Base-by-base conservation (phyloP, 2,113 vertebrate species). In the Ornithorhynchus anatinus region DNA sequence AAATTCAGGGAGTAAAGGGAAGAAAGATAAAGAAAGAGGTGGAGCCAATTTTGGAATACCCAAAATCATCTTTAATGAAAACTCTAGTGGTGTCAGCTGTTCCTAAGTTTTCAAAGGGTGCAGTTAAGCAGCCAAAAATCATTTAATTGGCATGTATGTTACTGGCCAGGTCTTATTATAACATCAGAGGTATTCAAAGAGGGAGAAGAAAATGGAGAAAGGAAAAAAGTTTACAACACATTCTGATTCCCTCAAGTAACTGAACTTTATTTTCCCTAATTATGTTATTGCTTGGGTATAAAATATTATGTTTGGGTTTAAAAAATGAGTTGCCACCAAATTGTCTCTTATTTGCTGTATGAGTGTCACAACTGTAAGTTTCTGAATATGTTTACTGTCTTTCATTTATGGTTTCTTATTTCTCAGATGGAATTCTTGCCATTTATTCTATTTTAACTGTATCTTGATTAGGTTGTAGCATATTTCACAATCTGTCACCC, bases 361-460 rank as follows among this genome's bases (percentile, higher is more conserved):
- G 29, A 43, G 69, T 63, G 25, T 77, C 51, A 60, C 40, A 77
- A 59, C 12, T 66, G 11, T 11, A 53, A 32, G 69, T 85, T 79
- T 75, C 70, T 48, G 66, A 84, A 82, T 66, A 42, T 68, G 76
- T 77, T 84, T 79, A 53, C 58, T 69, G 47, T 52, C 54, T 82
- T 36, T 82, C 47, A 39, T 51, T 80, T 54, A 39, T 16, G 45
- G 7, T 71, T n/a, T 17, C 38, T 72, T 59, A 8, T 0, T 84
- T 84, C 72, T 78, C 65, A 82, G 69, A 52, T 58, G 50, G 29
- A n/a, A n/a, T 23, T 62, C 51, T 78, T 33, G 2, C 47, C 33
- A 37, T 22, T 57, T 79, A 40, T 66, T 79, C 68, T 81, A 27
- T 57, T 62, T 80, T 25, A 75, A 25, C 39, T 87, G 54, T 69